Evolutionary conservation across 1,140 invertebrate genomes (phyloP).

Genomic region (Agrypnia vestita): DNA sequence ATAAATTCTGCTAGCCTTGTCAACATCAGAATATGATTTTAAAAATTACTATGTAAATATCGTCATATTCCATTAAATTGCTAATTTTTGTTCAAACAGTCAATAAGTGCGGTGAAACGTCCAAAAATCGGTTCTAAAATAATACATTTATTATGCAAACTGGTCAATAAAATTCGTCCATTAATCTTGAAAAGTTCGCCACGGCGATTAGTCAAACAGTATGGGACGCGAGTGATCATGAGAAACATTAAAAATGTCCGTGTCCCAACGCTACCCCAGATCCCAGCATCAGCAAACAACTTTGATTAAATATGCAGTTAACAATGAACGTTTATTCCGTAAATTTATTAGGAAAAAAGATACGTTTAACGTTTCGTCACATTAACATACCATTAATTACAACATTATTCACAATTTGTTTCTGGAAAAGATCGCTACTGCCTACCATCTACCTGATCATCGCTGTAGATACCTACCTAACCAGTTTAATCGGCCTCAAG

Average conservation of each 20-base stretch:
- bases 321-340: not conserved
- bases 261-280: not conserved
- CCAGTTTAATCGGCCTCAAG: too few species aligned
- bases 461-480: too few species aligned
- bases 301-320: not conserved
- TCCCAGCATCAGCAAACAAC: too few species aligned
- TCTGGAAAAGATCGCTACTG: not conserved
- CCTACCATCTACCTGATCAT: too few species aligned
- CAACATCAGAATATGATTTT: too few species aligned
- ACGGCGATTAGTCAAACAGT: constrained; percentile 15
- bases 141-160: not conserved
- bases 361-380: not conserved
- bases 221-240: not conserved
- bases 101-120: too few species aligned
- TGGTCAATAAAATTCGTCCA: not conserved
- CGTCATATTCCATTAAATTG: too few species aligned
- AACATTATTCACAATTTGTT: constrained; percentile 15
- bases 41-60: too few species aligned
- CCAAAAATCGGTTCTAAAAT: too few species aligned
- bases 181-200: constrained; percentile 15
- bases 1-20: too few species aligned
- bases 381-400: constrained; percentile 11
- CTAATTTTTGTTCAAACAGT: too few species aligned
- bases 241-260: not conserved
- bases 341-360: not conserved